Evolutionary conservation across 2,888 invertebrate genomes (phyloP).

Genomic region (Nezara viridula): DNA sequence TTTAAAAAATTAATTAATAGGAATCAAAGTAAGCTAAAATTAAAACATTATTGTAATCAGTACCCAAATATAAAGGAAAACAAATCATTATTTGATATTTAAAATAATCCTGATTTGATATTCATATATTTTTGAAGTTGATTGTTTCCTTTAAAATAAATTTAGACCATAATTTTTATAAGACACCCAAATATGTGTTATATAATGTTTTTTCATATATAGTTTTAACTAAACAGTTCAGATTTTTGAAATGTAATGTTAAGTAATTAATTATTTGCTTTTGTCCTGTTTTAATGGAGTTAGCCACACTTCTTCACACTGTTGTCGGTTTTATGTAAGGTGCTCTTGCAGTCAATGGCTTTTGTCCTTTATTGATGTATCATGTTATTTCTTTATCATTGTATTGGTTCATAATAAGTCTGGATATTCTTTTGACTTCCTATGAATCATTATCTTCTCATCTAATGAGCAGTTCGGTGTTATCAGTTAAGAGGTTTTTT

Average conservation of each 20-base stretch:
- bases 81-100: too few relatives aligned
- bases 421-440: not conserved
- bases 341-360: not conserved
- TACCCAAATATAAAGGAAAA: too few relatives aligned
- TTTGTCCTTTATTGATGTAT: conserved; percentile 33
- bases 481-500: not conserved
- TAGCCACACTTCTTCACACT: conserved; percentile 12
- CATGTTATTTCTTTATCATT: not conserved
- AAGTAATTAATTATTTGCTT: conserved; percentile 21
- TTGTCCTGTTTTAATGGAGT: conserved; percentile 43
- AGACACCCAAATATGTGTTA: too few relatives aligned
- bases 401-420: not conserved
- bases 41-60: too few relatives aligned
- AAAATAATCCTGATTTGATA: too few relatives aligned
- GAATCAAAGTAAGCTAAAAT: too few relatives aligned
- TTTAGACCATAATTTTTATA: too few relatives aligned
- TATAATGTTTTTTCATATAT: not conserved
- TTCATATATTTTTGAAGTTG: too few relatives aligned
- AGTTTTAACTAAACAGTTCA: conserved; percentile 11
- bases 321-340: conserved; percentile 26
- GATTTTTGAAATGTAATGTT: not conserved
- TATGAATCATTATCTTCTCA: not conserved
- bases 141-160: too few relatives aligned
- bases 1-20: too few relatives aligned
- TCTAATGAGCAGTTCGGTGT: not conserved